Evolutionary conservation across 2,113 vertebrate genomes (phyloP), one percentile per base, ranked within the genome.

Genomic region (Corythoichthys intestinalis): DNA sequence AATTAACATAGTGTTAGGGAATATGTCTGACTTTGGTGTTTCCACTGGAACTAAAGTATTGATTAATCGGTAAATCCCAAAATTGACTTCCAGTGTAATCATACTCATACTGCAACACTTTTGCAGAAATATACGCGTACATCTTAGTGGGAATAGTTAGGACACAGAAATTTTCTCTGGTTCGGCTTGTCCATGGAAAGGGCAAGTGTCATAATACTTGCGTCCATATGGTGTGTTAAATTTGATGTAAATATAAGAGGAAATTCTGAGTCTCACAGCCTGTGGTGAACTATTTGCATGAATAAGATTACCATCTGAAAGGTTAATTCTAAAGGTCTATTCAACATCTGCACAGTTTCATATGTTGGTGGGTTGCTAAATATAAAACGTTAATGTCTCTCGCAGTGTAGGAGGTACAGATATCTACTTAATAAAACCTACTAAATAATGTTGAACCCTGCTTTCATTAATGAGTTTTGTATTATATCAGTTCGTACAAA

Each of bases 301-400:
- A 76, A 76, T 78, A 85, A 86, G 73, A 86, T 85, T 81, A 87
- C 74, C 65, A 71, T 71, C 82, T 80, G 81, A 86, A 84, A 85
- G 68, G 77, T 79, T 77, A 67, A 87, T 86, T 85, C 58, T 79
- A 74, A 70, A 72, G 69, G 71, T 78, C 63, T 57, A 71, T 88
- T 85, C 73, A 86, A 72, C 78, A 85, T 90, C 75, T 88, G 83
- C 75, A 61, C 53, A 67, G 70, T 38, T 67, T 66, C 17, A 39
- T 60, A 69, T 80, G 77, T 74, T 69, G 81, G 84, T 58, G 73
- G 79, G 64, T 74, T 63, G 74, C 71, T 79, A 76, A 72, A 78
- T 81, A 77, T 74, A 39, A 78, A 73, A 68, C 57, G 70, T 44
- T 68, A 69, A 15, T 7, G 28, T 14, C 28, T 7, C 8, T 35